Percentiles rank a stretch among this genome's conserved stretches.
phyloP scores from a whole-genome alignment of 2,888 invertebrate species.

The Athalia cordata region DNA sequence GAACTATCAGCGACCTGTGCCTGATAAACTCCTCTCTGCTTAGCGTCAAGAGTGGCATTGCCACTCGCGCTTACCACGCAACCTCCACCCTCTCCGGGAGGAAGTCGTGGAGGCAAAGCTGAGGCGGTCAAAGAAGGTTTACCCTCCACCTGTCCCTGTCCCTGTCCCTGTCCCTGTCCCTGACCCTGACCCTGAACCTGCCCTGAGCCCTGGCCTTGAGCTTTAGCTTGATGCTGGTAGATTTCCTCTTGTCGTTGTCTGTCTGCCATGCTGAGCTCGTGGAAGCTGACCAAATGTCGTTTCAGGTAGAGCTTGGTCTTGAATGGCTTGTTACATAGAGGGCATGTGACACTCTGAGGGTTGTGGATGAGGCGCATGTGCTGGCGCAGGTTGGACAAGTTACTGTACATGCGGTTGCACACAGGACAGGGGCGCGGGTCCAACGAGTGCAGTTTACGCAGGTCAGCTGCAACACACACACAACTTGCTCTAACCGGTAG shows the following conservation, averaged over 20 bases:
- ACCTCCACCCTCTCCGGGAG: constrained; percentile 48
- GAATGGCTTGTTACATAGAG: constrained; percentile 79
- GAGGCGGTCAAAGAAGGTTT: constrained; percentile 47
- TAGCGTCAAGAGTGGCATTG: constrained; percentile 54
- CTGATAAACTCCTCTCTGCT: constrained; percentile 65
- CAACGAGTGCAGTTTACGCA: constrained; percentile 75
- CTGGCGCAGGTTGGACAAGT: constrained; percentile 80
- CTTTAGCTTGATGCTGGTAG: constrained; percentile 69
- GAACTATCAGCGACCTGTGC: constrained; percentile 60
- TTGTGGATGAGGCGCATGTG: constrained; percentile 81
- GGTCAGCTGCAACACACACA: constrained; percentile 75
- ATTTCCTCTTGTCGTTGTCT: constrained; percentile 71
- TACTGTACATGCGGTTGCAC: constrained; percentile 81
- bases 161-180: constrained; percentile 51
- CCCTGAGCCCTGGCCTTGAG: constrained; percentile 57
- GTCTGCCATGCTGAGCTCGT: constrained; percentile 73
- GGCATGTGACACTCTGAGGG: constrained; percentile 79
- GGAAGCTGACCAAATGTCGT: constrained; percentile 78
- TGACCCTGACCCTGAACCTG: constrained; percentile 48
- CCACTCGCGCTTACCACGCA: constrained; percentile 45
- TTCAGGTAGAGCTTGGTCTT: constrained; percentile 80
- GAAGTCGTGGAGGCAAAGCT: constrained; percentile 50
- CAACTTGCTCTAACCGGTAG: constrained; percentile 72
- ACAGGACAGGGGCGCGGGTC: constrained; percentile 79
- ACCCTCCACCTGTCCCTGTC: constrained; percentile 55